Evolutionary conservation across 2,113 vertebrate species (phyloP), one percentile per base, ranked within the genome.

Genomic region (Pluvialis apricaria): DNA sequence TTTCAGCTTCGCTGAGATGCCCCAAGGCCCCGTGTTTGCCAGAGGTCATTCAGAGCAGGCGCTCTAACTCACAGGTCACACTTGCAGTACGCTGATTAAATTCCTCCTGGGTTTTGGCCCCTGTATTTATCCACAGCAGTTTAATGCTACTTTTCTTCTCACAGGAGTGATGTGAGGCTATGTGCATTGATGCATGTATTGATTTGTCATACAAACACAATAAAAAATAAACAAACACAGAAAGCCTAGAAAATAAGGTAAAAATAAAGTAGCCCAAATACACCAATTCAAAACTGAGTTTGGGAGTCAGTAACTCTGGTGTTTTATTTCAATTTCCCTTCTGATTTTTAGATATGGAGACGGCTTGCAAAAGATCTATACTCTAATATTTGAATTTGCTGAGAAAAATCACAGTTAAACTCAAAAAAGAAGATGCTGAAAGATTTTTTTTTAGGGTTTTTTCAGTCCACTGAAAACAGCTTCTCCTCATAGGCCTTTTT

Each of bases 131-230:
- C 17, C 26, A 9, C 19, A 64, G 69, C 36, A 44, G 29, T 62
- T 68, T 82, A 68, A 78, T 6, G 57, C 8, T 58, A 26, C 55
- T 71, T 49, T 55, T 66, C 26, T 51, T 66, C n/a, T 92, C 60
- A 36, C 12, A 32, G 15, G 26, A 57, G 10, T 58, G 15, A 65
- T 29, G 28, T 5, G 5, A 83, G 31, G 18, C 60, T 90, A 49
- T 10, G 21, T 31, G 26, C 11, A 51, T 36, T 69, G 55, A 64
- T 32, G 12, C 0, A 0, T 36, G 7, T 52, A 31, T 20, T 45
- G 31, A 20, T 13, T 54, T 8, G 1, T 51, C 68, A 82, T 32
- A 21, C 6, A 52, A 34, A 18, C 14, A 19, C 58, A 77, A 62
- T 58, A 55, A 90, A 70, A 47, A 10, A 8, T 16, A 75, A 57